Evolutionary conservation across 2,113 vertebrate genomes (phyloP), one percentile per base, ranked within the genome.

Genomic region (Colius striatus): DNA sequence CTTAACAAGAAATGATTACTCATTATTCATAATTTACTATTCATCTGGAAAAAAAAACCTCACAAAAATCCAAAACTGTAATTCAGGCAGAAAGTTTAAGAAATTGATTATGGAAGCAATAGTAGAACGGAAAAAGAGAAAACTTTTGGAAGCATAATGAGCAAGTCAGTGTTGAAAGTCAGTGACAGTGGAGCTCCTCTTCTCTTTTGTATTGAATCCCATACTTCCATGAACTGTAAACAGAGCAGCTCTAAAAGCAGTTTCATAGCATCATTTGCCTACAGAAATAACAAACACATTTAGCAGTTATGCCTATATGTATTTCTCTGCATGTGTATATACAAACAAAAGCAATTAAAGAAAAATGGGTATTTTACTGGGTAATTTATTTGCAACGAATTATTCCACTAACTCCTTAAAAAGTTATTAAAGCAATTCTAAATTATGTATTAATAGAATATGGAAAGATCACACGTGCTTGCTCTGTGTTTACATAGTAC

Each of bases 401-500:
- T 36, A 75, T 77, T 81, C 38, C 29, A 26, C 68, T 30, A 82
- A 61, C 61, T 87, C 23, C 45, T 30, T n/a, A 23, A 58, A 34
- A 89, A 82, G 57, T 78, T 88, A 78, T 65, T 91, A 78, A 78
- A 84, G 61, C 4, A 0, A 30, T 72, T 72, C 21, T 87, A 71
- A 90, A 91, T 93, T 75, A 67, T 41, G 45, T 60, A 61, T 89
- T 68, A 91, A 81, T 92, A 91, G 87, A 91, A 90, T 85, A 95
- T 93, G 36, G 66, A 63, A 68, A 79, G 78, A 79, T 29, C 68
- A 74, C 80, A 63, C 53, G 77, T 38, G 67, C 38, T 84, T 34
- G 41, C 55, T 57, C 34, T 53, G 38, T 85, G 51, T 77, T 87
- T 81, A 58, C 78, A 48, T 29, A 53, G 43, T 36, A 30, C 21